Percentiles rank a stretch among this genome's conserved stretches.
Evolutionary conservation across 2,113 vertebrate genomes (phyloP).

Genomic region (Pluvialis apricaria): DNA sequence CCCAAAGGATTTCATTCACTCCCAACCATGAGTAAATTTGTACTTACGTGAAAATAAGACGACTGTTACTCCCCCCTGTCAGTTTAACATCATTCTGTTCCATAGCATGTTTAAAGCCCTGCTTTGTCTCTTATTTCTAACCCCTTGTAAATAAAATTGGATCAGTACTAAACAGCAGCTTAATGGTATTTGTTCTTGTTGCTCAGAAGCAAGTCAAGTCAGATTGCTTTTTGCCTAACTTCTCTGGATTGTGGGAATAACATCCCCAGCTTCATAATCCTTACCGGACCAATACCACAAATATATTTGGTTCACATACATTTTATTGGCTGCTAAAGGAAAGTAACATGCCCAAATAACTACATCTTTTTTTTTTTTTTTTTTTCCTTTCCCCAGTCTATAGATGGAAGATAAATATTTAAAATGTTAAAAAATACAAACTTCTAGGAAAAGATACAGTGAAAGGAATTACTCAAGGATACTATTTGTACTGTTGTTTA

Average conservation of each 20-base stretch:
- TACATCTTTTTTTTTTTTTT: neutral
- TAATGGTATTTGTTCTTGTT: conserved; percentile 32
- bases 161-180: conserved; percentile 22
- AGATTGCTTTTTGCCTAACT: conserved; percentile 28
- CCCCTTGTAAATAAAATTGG: conserved; percentile 27
- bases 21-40: neutral
- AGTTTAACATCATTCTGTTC: neutral
- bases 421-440: neutral
- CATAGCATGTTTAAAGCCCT: conserved; percentile 7
- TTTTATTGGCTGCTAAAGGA: neutral
- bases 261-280: neutral
- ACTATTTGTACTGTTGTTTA: neutral
- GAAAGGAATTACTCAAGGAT: neutral
- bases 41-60: conserved; percentile 37
- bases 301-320: neutral
- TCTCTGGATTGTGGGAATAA: conserved; percentile 8
- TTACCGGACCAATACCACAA: neutral
- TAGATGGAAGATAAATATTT: neutral
- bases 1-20: neutral
- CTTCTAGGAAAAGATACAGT: neutral
- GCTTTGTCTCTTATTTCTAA: conserved; percentile 31
- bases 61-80: neutral
- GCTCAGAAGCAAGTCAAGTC: neutral
- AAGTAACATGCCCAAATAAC: neutral
- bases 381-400: neutral